These are phyloP conservation scores for honey bee (Apis mellifera) DNA, from an alignment of 1,140 invertebrate genomes.

Conservation along the genomic window Amel_HAv3.1 CM009940.2:2642501-2643000, in stretches of 20 bases:
- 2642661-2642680: no score
- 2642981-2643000: neutral
- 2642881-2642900: neutral
- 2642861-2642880: accelerated
- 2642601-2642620: no score
- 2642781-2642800: neutral
- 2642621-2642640: no score
- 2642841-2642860: no score
- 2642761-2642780: neutral
- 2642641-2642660: no score
- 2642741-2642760: neutral
- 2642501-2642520: no score
- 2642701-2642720: no score
- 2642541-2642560: no score
- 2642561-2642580: no score
- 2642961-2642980: neutral
- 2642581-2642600: no score
- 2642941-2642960: neutral
- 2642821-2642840: neutral
- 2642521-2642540: no score
- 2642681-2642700: no score
- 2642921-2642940: neutral
- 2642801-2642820: neutral
- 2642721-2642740: neutral
- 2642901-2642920: neutral